phyloP scores from a whole-genome alignment of 23 tunicate species.

The Aplidium turbinatum region DNA sequence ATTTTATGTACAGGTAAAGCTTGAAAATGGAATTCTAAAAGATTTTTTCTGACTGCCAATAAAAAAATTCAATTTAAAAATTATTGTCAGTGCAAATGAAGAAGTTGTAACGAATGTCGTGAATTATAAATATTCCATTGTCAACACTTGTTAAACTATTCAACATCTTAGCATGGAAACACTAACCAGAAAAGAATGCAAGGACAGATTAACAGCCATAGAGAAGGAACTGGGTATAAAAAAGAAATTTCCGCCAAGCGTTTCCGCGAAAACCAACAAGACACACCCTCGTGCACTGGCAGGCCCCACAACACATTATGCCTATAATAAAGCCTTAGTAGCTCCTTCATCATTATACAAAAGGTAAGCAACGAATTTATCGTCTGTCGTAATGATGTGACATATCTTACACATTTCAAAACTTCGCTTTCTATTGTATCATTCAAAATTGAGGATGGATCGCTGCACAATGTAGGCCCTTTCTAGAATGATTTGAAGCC shows the following conservation, averaged over 20 bases:
- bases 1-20: slow-evolving; percentile 91
- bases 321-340: slow-evolving; percentile 60
- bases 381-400: background rate
- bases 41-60: no score
- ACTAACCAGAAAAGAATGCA: slow-evolving; percentile 71
- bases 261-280: background rate
- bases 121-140: no score
- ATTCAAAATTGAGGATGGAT: no score
- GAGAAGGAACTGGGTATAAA: slow-evolving; percentile 54
- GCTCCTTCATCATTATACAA: slow-evolving; percentile 81
- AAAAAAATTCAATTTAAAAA: no score
- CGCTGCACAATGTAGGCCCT: no score
- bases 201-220: slow-evolving; percentile 59
- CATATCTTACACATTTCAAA: background rate
- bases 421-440: no score
- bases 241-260: no score
- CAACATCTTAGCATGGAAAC: slow-evolving; percentile 80
- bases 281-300: background rate
- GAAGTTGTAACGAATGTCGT: no score
- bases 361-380: slow-evolving; percentile 34
- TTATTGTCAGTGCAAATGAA: no score
- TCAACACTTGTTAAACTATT: no score
- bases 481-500: no score
- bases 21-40: background rate
- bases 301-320: slow-evolving; percentile 36